Base-by-base conservation (phyloP, 2,888 invertebrate genomes). In the Microchrysa polita region DNA sequence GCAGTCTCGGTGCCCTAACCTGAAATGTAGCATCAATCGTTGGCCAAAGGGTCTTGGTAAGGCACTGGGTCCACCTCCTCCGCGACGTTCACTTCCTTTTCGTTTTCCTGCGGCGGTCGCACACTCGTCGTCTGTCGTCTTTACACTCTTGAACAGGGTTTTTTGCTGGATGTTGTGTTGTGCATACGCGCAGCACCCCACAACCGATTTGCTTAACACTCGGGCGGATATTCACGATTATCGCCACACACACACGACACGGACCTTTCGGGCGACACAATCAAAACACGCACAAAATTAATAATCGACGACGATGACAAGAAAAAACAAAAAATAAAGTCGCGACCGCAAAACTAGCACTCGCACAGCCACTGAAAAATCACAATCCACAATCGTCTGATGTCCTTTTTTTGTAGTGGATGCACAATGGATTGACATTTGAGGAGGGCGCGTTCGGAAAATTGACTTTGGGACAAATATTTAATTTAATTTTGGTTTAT, bases 41-140 rank as follows among this genome's bases (percentile, higher is more conserved):
- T 40, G 61, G 60, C 10, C 20, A 34, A 60, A 60, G 16, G 61
- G 40, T 40, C 40, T 18, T 40, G 61, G n/a, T 9, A 63, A 63
- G 61, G 61, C 61, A 63, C 61, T 63, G 61, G 40, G 61, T 63
- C 61, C 40, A n/a, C 61, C 14, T 34, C 12, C n/a, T 61, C n/a
- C n/a, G n/a, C n/a, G n/a, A 7, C 27, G 27, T 34, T 40, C 42
- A 40, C 16, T 40, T 40, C 20, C 18, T 63, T 42, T 42, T 42
- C 42, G 34, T 63, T 63, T 18, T 34, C 40, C 10, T 16, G 14
- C n/a, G n/a, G n/a, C n/a, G n/a, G 34, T 40, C 16, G 18, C 18
- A 34, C 27, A 1, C 5, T 63, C 48, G n/a, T n/a, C n/a, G n/a
- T n/a, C n/a, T n/a, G n/a, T n/a, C n/a, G n/a, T n/a, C n/a, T n/a